Evolutionary conservation across 2,888 invertebrate species (phyloP).

Genomic region (Autographa pulchrina): DNA sequence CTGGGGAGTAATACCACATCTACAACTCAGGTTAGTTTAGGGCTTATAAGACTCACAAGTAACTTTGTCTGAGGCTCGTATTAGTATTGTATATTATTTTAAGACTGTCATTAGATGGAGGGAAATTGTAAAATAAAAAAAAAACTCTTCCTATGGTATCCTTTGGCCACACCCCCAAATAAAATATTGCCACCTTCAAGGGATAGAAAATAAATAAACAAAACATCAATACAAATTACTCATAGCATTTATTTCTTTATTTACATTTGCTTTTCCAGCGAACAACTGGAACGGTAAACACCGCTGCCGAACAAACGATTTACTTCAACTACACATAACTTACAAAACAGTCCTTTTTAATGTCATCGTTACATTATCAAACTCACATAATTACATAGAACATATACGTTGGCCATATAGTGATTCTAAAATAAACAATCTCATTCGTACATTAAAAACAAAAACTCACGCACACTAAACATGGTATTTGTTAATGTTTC

Average conservation of each 20-base stretch:
- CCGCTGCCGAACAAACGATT: conserved; percentile 9
- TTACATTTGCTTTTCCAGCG: conserved; percentile 44
- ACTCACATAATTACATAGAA: conserved; percentile 45
- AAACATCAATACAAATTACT: conserved; percentile 20
- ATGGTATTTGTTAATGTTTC: conserved; percentile 31
- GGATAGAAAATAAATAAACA: conserved; percentile 15
- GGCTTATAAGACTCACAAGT: no score
- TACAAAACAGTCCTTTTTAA: conserved; percentile 52
- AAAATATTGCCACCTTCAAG: not conserved
- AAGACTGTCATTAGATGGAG: no score
- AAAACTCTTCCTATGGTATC: no score
- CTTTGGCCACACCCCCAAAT: no score
- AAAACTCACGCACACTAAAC: conserved; percentile 18
- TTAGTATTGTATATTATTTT: no score
- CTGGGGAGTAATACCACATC: no score
- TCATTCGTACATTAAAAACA: conserved; percentile 47
- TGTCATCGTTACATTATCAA: conserved; percentile 47
- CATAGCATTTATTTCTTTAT: conserved; percentile 51
- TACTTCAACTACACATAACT: conserved; percentile 43
- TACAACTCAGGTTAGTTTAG: no score
- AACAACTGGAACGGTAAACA: conserved; percentile 20
- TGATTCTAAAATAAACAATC: conserved; percentile 49
- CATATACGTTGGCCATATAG: conserved; percentile 41
- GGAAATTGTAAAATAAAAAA: no score
- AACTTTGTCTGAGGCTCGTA: no score